Percentiles rank a stretch among this genome's conserved stretches.
These are phyloP conservation scores for Dryobota labecula DNA, from an alignment of 2,888 invertebrate genomes.

Conservation along the genomic window DNA sequence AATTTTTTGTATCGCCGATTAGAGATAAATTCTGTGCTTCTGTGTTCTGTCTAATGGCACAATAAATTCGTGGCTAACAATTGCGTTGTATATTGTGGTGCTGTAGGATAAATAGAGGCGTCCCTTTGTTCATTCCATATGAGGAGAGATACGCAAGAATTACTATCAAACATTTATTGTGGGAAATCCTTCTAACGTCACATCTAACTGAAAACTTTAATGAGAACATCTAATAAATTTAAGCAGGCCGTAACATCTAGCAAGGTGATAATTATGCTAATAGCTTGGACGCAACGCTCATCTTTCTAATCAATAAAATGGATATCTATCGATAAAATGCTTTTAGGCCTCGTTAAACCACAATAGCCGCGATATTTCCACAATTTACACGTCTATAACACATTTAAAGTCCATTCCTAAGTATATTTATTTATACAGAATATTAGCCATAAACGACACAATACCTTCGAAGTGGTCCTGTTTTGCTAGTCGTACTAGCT, in stretches of 20 bases:
- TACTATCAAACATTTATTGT: slow-evolving; percentile 9
- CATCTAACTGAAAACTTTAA: neutral
- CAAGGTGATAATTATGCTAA: slow-evolving; percentile 3
- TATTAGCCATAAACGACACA: slow-evolving; percentile 50
- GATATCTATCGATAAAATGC: slow-evolving; percentile 16
- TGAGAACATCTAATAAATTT: neutral
- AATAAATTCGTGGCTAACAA: slow-evolving; percentile 54
- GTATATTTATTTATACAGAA: slow-evolving; percentile 36
- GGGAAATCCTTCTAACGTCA: neutral
- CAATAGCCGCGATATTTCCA: slow-evolving; percentile 33
- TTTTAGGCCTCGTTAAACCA: slow-evolving; percentile 21
- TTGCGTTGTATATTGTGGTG: slow-evolving; percentile 33
- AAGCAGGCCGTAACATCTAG: neutral
- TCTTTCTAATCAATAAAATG: slow-evolving; percentile 20
- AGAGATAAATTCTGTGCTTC: slow-evolving; percentile 59
- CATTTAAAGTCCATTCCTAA: slow-evolving; percentile 28
- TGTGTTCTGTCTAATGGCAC: slow-evolving; percentile 48
- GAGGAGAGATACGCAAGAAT: slow-evolving; percentile 14
- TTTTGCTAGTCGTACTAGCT: slow-evolving; percentile 56
- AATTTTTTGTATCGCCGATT: slow-evolving; percentile 63
- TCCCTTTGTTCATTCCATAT: slow-evolving; percentile 38
- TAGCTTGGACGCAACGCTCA: neutral
- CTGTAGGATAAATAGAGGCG: slow-evolving; percentile 19
- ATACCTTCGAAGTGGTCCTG: slow-evolving; percentile 47
- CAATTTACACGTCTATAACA: slow-evolving; percentile 27